A percentile compares a stretch with the other conserved stretches of the same genome.
Conservation (phyloP, 2,113 vertebrate genomes). For the Caranx melampygus region DNA sequence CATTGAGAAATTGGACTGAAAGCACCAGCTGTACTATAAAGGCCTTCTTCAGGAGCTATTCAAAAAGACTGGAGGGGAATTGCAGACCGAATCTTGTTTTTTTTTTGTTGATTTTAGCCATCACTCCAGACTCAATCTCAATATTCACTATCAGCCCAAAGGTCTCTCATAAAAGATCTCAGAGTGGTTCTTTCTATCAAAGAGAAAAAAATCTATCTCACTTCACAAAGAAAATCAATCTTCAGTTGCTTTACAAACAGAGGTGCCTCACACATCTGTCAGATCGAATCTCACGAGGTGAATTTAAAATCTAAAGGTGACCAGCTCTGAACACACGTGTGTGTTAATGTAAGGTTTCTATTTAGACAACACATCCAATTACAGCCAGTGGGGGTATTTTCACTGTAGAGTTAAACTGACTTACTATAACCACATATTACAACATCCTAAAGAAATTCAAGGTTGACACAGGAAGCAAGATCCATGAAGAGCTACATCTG, state of each 20-base stretch:
- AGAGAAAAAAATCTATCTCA: background rate
- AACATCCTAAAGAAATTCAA: background rate
- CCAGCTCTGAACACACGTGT: too few relatives aligned
- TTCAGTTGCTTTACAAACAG: background rate
- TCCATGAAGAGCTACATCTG: background rate
- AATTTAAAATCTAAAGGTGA: too few relatives aligned
- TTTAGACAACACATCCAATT: too few relatives aligned
- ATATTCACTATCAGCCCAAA: background rate
- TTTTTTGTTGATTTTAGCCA: background rate
- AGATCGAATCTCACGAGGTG: background rate
- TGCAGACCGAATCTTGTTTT: background rate
- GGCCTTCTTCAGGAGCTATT: background rate
- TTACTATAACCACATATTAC: background rate
- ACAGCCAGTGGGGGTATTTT: too few relatives aligned
- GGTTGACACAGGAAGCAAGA: background rate
- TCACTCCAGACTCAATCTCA: background rate
- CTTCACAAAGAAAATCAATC: constrained; percentile 23
- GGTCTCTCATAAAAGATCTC: background rate
- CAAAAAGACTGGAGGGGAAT: too few relatives aligned
- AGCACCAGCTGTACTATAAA: background rate
- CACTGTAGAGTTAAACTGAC: background rate
- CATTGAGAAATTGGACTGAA: background rate
- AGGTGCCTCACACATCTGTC: background rate
- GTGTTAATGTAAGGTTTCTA: too few relatives aligned
- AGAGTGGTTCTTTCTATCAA: constrained; percentile 11